These are phyloP conservation scores for Lithobius niger DNA, from an alignment of 1,140 invertebrate genomes.

Conservation along the genomic window DNA sequence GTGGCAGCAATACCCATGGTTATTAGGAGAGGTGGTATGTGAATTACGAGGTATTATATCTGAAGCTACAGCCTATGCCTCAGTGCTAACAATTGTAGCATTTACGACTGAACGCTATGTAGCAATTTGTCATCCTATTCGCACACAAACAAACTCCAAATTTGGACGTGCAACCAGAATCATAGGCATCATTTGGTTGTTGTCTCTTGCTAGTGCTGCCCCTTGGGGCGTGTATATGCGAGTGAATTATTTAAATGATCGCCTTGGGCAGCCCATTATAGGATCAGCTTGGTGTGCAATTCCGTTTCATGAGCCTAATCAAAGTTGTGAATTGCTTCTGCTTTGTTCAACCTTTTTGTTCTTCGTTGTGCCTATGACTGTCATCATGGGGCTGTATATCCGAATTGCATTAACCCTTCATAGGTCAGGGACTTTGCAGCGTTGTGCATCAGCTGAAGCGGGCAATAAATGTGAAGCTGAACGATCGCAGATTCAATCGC, in stretches of 20 bases:
- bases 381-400: slow-evolving; percentile 69
- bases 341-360: slow-evolving; percentile 57
- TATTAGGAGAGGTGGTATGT: slow-evolving; percentile 75
- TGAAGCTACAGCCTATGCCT: slow-evolving; percentile 85
- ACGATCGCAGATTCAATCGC: slow-evolving; percentile 3
- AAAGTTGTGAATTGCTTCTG: slow-evolving; percentile 45
- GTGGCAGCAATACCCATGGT: slow-evolving; percentile 75
- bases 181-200: slow-evolving; percentile 44
- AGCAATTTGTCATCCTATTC: slow-evolving; percentile 83
- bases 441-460: slow-evolving; percentile 3
- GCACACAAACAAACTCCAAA: slow-evolving; percentile 69
- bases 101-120: slow-evolving; percentile 92
- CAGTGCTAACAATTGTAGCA: slow-evolving; percentile 79
- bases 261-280: slow-evolving; percentile 5
- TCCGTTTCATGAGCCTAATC: neutral
- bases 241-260: slow-evolving; percentile 14
- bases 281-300: slow-evolving; percentile 38
- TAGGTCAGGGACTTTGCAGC: slow-evolving; percentile 32
- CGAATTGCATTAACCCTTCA: slow-evolving; percentile 61
- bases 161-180: slow-evolving; percentile 44
- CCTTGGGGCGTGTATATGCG: slow-evolving; percentile 43
- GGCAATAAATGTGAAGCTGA: neutral
- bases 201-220: slow-evolving; percentile 50
- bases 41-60: slow-evolving; percentile 64
- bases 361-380: slow-evolving; percentile 69